Conservation (phyloP, 2,888 invertebrate species). For the Macropis europaea region DNA sequence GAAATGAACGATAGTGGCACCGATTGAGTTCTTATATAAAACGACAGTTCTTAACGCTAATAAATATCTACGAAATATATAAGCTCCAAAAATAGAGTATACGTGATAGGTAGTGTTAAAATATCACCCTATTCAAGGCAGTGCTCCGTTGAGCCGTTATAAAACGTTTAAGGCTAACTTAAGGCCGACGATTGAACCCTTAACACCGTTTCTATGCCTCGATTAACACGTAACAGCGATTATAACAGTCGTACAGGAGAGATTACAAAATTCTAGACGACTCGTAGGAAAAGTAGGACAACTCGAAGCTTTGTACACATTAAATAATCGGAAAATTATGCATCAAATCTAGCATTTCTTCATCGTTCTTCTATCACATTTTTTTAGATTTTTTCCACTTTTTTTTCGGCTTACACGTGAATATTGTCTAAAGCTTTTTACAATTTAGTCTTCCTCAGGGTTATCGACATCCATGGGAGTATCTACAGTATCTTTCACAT, state of each 20-base stretch:
- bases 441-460: not conserved
- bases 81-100: not conserved
- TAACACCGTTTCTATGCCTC: not conserved
- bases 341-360: not conserved
- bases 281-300: conserved; percentile 27
- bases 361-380: conserved; percentile 27
- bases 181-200: not conserved
- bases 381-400: not conserved
- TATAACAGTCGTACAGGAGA: conserved; percentile 10
- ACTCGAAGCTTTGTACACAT: conserved; percentile 37
- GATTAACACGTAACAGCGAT: not conserved
- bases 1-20: conserved; percentile 17
- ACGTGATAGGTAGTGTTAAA: not conserved
- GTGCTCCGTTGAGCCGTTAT: not conserved
- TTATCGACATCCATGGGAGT: not conserved
- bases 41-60: not conserved
- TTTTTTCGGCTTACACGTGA: not conserved
- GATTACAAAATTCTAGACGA: conserved; percentile 1
- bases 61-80: conserved; percentile 6
- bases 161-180: not conserved
- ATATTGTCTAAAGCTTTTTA: not conserved
- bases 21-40: not conserved
- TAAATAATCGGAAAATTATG: not conserved
- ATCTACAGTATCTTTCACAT: not conserved
- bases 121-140: not conserved